Base-by-base conservation (phyloP, 1,140 invertebrate species). In the Coenobita brevimanus region DNA sequence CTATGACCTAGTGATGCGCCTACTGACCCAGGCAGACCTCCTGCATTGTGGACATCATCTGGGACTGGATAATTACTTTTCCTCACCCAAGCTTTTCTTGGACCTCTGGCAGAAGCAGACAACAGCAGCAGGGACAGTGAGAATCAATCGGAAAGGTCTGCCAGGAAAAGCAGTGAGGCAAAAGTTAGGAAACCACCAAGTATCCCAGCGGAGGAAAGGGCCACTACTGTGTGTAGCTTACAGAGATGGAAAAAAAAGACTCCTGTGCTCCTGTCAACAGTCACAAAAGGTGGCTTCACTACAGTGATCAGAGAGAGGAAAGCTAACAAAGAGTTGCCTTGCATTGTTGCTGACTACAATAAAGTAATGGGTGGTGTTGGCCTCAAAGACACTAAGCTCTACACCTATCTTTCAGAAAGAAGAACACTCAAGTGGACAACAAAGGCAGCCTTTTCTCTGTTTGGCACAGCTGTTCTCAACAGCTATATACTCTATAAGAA, bases 41-140 rank as follows among this genome's bases (percentile, higher is more conserved):
- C 21, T 73, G 2, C 30, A 73, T 36, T 36, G 30, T 6, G 69
- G 27, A 4, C 30, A 6, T 36, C 76, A 79, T 24, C 36, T 79
- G 17, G 76, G 76, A 27, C 17, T 54, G n/a, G 76, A 79, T 24
- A 79, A 50, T 54, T 79, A 54, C 41, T 79, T 79, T 50, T 54
- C 76, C 8, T 79, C 76, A 54, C 43, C 50, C 3, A 50, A 54
- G 43, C 43, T 79, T 4, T 57, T 79, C 36, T n/a, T 24, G 24
- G 73, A 76, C 30, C 67, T 76, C 30, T 76, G 73, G 76, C 76
- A 79, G 46, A n/a, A n/a, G n/a, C n/a, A n/a, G n/a, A n/a, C n/a
- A n/a, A n/a, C n/a, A n/a, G n/a, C n/a, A n/a, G n/a, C 76, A 50
- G 76, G 76, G n/a, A 46, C 76, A 79, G 76, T 79, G n/a, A 2